phyloP scores from a whole-genome alignment of 2,888 invertebrate genomes.

The Stenotaenia linearis region DNA sequence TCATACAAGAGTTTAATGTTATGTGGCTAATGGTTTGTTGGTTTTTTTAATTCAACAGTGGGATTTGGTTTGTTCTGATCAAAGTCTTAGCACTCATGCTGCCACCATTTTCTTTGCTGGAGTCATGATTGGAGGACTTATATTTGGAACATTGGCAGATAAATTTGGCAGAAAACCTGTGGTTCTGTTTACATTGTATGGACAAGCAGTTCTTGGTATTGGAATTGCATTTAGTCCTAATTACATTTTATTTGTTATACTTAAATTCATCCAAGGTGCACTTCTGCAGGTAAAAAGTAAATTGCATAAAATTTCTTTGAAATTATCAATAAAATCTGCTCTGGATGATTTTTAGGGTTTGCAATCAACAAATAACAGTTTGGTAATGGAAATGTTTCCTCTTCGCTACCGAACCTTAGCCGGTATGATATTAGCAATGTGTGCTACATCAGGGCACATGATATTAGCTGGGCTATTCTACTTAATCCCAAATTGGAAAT shows the following conservation, averaged over 20 bases:
- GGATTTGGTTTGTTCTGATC: conserved; percentile 48
- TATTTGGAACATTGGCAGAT: conserved; percentile 37
- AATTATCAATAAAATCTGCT: no score
- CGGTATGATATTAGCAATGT: conserved; percentile 51
- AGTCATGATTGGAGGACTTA: conserved; percentile 37
- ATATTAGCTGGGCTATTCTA: conserved; percentile 51
- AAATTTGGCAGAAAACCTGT: conserved; percentile 38
- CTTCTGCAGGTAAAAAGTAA: conserved; percentile 46
- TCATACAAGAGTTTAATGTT: no score
- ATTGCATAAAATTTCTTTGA: no score
- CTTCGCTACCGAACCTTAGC: conserved; percentile 50
- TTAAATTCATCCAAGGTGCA: conserved; percentile 46
- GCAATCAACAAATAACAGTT: conserved; percentile 52
- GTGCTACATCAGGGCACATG: conserved; percentile 48
- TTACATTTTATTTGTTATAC: conserved; percentile 38
- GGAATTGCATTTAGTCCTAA: conserved; percentile 36
- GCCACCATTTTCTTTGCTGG: conserved; percentile 47
- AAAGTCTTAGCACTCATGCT: conserved; percentile 44
- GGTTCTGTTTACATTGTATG: conserved; percentile 37
- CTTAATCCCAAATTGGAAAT: conserved; percentile 52
- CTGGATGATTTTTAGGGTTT: no score
- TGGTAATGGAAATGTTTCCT: conserved; percentile 52
- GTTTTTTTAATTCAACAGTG: conserved; percentile 41
- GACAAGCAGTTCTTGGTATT: conserved; percentile 37
- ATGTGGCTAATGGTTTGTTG: background rate